Conservation (phyloP, 2,113 vertebrate genomes). For the Tachycineta bicolor region DNA sequence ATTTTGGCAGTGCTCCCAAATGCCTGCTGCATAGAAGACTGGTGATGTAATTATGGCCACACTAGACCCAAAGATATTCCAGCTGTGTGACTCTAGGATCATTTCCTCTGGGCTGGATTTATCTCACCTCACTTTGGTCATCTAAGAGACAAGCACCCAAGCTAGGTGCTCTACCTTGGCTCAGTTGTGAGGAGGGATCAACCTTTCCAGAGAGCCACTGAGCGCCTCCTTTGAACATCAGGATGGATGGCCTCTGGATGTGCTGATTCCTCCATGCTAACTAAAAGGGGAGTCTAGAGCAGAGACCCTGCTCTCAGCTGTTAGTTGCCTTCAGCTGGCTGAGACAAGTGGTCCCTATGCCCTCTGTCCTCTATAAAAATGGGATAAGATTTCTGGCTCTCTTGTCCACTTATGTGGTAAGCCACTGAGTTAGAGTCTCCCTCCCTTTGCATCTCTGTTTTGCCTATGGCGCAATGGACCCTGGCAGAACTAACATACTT, state of each 20-base stretch:
- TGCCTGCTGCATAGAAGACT: background rate
- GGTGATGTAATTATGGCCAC: background rate
- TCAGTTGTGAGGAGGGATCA: background rate
- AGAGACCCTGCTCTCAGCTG: background rate
- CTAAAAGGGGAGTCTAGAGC: background rate
- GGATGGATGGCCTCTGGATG: background rate
- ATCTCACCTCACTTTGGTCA: background rate
- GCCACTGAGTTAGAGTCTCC: background rate
- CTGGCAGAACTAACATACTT: background rate
- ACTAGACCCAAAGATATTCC: background rate
- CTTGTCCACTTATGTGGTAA: background rate
- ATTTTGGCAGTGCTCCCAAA: background rate
- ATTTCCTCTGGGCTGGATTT: background rate
- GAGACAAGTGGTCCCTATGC: background rate
- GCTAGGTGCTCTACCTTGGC: background rate
- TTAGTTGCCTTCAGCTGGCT: background rate
- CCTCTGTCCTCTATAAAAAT: background rate
- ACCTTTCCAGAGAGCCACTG: background rate
- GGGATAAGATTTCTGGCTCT: background rate
- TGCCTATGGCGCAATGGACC: background rate
- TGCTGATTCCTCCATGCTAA: background rate
- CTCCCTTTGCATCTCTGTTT: background rate
- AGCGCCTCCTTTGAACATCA: background rate
- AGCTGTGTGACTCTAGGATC: background rate
- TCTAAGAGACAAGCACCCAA: background rate